phyloP scores from a whole-genome alignment of 2,113 vertebrate genomes.

The Promerops cafer region DNA sequence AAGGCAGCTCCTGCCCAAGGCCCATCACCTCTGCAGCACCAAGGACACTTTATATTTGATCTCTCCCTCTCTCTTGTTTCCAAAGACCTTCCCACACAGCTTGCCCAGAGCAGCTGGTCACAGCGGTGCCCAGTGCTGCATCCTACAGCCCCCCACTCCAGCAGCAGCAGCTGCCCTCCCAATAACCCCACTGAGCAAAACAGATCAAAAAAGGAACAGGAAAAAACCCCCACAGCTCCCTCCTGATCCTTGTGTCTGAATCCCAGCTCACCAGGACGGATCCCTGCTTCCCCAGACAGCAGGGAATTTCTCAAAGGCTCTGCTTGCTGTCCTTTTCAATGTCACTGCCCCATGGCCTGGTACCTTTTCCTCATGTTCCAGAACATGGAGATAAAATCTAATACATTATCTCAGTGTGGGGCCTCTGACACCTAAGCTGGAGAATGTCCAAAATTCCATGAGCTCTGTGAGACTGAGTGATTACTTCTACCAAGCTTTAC shows the following conservation, averaged over 20 bases:
- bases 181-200: not conserved
- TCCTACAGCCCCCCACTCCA: not conserved
- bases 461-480: not conserved
- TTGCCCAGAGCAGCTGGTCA: not conserved
- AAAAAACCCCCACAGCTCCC: not conserved
- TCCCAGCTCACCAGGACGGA: not conserved
- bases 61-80: not conserved
- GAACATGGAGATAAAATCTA: not conserved
- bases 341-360: not conserved
- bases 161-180: not conserved
- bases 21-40: not conserved
- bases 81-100: not conserved
- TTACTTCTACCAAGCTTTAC: not conserved
- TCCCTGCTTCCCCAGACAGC: not conserved
- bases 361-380: not conserved
- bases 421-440: not conserved
- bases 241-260: not conserved
- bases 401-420: not conserved
- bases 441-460: not conserved
- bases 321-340: not conserved
- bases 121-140: not conserved
- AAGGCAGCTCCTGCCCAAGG: not conserved
- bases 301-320: not conserved
- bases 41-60: not conserved
- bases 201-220: not conserved